Conservation (phyloP, 2,888 invertebrate genomes). For the Helicoverpa assulta region DNA sequence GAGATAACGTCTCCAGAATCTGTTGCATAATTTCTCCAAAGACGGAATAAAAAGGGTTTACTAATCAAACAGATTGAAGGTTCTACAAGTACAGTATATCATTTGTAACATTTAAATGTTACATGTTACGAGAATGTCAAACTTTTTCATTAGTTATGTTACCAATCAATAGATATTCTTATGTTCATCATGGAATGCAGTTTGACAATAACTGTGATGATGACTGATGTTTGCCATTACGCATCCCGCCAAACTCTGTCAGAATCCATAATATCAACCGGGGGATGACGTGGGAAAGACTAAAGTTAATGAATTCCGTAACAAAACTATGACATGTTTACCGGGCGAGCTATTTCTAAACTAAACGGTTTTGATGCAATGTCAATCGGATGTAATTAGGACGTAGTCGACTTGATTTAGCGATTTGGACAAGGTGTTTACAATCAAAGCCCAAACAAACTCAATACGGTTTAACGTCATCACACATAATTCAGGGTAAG, state of each 20-base stretch:
- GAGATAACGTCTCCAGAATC: too few relatives aligned
- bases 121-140: too few relatives aligned
- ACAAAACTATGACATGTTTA: conserved; percentile 73
- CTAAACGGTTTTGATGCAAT: conserved; percentile 70
- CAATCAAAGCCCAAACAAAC: conserved; percentile 65
- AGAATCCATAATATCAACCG: conserved; percentile 14
- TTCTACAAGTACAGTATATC: too few relatives aligned
- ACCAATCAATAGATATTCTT: background rate
- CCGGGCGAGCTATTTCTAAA: conserved; percentile 73
- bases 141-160: background rate
- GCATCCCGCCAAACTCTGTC: conserved; percentile 8
- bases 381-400: conserved; percentile 73
- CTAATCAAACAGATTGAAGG: too few relatives aligned
- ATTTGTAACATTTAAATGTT: too few relatives aligned
- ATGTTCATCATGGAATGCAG: conserved; percentile 3
- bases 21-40: too few relatives aligned
- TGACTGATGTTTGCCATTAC: conserved; percentile 15
- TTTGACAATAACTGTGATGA: conserved; percentile 2
- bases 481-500: conserved; percentile 72
- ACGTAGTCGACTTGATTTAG: conserved; percentile 71
- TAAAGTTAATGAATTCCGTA: conserved; percentile 36
- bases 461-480: conserved; percentile 66
- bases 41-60: too few relatives aligned
- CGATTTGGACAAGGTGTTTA: conserved; percentile 76
- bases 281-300: conserved; percentile 22